These are phyloP conservation scores for Falcunculus frontatus DNA, from an alignment of 2,113 vertebrate genomes.

Conservation along the genomic window DNA sequence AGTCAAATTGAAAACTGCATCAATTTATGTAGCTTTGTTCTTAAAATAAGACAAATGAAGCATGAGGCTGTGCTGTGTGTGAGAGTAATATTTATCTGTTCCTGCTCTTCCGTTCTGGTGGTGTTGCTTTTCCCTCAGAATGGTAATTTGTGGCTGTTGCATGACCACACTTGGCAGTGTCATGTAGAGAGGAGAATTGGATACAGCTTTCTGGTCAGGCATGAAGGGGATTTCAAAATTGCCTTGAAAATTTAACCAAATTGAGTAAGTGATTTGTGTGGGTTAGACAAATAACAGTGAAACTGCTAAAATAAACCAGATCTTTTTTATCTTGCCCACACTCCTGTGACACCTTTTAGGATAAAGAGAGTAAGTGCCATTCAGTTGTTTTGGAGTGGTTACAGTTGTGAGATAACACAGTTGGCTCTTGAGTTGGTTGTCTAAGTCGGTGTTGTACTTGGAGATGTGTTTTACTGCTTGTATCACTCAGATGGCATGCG, in stretches of 20 bases:
- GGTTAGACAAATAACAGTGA: background rate
- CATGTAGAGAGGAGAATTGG: background rate
- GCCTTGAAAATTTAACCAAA: background rate
- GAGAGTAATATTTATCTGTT: background rate
- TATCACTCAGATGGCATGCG: background rate
- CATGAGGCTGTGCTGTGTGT: background rate
- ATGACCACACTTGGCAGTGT: background rate
- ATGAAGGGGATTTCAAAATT: background rate
- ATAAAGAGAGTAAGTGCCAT: background rate
- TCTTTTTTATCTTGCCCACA: background rate
- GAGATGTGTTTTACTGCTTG: background rate
- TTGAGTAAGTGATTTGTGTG: background rate
- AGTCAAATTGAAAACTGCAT: background rate
- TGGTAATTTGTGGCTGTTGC: background rate
- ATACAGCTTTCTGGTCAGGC: background rate
- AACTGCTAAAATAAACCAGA: background rate
- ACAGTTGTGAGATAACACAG: background rate
- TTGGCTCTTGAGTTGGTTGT: background rate
- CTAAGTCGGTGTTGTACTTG: background rate
- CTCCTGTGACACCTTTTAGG: fast-evolving
- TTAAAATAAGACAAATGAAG: constrained; percentile 4
- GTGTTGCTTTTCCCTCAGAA: background rate
- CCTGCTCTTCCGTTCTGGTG: background rate
- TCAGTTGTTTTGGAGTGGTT: background rate
- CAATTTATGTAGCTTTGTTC: background rate